Base-by-base conservation (phyloP, 2,888 invertebrate species). In the Leptarthrus brevirostris region DNA sequence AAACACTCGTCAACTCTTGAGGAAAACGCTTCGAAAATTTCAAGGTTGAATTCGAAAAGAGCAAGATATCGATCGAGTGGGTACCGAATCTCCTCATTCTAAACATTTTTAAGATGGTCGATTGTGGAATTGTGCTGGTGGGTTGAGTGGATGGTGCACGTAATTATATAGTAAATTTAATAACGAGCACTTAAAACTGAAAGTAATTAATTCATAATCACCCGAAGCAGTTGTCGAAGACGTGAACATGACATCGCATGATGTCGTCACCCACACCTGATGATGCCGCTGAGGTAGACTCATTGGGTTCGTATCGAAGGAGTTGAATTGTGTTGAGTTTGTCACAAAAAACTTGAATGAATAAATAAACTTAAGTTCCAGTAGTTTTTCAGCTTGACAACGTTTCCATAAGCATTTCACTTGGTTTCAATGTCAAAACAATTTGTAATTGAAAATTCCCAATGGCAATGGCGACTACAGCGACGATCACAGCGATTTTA, bases 161-260 rank as follows among this genome's bases (percentile, higher is more conserved):
- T 49, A 2, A 49, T 5, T 20, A 30, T 30, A 36, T 22, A 20
- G n/a, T 61, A 61, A 40, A 26, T 40, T 40, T 12, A 40, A 40
- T 16, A 22, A 47, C n/a, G n/a, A n/a, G n/a, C n/a, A n/a, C n/a
- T 64, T 44, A 47, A 47, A 18, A 20, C 8, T 20, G 20, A 64
- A 64, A 47, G 5, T 10, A 44, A 24, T 36, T 6, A 49, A 49
- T 20, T 40, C 47, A 47, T 24, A 58, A 64, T 64, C 64, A 64
- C 64, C 64, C 44, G 24, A 64, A 64, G 24, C 64, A 64, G 18
- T 64, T 36, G 16, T 64, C 44, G 12, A 64, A 64, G 22, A 64
- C 24, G 44, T 64, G 44, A 64, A 26, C 64, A 64, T 64, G 64
- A 64, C 64, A 64, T 64, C 64, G 64, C 64, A 64, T 64, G 64